These are phyloP conservation scores for Phataginus tricuspis DNA, from an alignment of 2,797 vertebrate species.

Conservation along the genomic window DNA sequence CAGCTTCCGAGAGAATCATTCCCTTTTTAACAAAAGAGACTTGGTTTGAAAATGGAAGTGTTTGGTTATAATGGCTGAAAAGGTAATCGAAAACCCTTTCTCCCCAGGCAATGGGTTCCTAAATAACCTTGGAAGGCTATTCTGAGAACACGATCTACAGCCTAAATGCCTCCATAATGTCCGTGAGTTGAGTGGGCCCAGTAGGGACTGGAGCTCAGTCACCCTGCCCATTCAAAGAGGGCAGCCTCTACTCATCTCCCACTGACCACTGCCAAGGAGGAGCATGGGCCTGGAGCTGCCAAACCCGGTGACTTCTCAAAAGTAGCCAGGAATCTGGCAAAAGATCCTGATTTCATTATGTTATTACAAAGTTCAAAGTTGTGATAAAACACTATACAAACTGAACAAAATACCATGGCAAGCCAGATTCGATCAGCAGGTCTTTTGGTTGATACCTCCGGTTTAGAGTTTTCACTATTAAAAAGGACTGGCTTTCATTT, in stretches of 20 bases:
- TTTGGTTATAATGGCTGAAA: neutral
- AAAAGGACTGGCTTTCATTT: constrained; percentile 10
- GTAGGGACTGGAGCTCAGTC: no score
- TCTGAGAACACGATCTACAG: neutral
- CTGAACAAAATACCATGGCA: neutral
- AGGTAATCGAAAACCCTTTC: neutral
- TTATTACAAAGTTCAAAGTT: neutral
- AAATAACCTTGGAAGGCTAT: neutral
- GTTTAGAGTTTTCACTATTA: neutral
- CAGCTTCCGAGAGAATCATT: neutral
- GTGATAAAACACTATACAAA: neutral
- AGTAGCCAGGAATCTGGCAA: constrained; percentile 1
- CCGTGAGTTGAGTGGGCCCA: neutral
- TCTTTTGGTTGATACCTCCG: neutral
- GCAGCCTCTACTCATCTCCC: neutral
- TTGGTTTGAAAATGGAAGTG: neutral
- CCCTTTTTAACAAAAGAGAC: neutral
- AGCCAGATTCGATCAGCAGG: neutral
- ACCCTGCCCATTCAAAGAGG: neutral
- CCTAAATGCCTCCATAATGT: neutral
- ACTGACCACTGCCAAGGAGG: neutral
- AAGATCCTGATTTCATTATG: neutral
- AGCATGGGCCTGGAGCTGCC: no score
- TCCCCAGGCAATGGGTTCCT: neutral
- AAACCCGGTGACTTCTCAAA: neutral